phyloP scores from a whole-genome alignment of 2,113 vertebrate species.

The Fulmarus glacialis region DNA sequence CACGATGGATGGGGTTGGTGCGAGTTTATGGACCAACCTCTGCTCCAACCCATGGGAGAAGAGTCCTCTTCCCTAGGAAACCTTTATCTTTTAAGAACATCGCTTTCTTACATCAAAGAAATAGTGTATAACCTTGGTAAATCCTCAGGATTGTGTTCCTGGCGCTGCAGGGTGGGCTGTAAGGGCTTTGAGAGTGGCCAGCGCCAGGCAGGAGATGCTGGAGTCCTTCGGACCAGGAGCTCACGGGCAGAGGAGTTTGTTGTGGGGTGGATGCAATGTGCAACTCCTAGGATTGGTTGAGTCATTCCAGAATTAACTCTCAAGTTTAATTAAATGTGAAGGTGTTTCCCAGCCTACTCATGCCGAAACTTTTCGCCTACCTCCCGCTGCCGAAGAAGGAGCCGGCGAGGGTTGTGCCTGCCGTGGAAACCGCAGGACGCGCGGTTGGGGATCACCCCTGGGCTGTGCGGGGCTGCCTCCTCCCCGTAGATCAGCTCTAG shows the following conservation, averaged over 20 bases:
- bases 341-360: not conserved
- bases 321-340: not conserved
- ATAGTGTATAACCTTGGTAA: rapidly evolving
- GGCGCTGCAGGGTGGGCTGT: not conserved
- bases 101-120: not conserved
- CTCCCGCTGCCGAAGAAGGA: not conserved
- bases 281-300: not conserved
- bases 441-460: not conserved
- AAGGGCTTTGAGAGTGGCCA: not conserved
- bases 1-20: rapidly evolving
- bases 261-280: not conserved
- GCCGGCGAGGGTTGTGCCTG: not conserved
- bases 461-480: rapidly evolving
- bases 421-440: rapidly evolving
- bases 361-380: not conserved
- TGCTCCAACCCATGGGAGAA: not conserved
- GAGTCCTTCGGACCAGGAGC: not conserved
- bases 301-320: not conserved
- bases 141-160: rapidly evolving
- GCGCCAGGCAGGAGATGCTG: not conserved
- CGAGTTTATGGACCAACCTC: not conserved
- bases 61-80: not conserved
- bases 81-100: not conserved
- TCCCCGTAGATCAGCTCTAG: not conserved
- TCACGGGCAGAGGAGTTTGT: not conserved